These are phyloP conservation scores for Cyclopterus lumpus DNA, from an alignment of 2,797 vertebrate species.

Conservation along the genomic window DNA sequence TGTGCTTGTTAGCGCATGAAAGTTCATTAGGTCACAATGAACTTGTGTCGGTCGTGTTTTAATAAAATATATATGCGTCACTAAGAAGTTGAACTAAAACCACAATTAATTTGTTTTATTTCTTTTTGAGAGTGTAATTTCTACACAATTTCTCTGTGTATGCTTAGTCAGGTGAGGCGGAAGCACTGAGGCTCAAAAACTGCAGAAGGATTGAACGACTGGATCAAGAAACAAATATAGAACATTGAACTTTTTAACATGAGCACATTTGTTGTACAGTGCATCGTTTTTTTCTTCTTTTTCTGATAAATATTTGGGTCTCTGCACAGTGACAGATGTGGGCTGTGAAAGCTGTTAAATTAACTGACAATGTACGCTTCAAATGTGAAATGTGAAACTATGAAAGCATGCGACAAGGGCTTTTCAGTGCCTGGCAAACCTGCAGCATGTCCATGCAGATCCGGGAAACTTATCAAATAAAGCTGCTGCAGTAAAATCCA, in stretches of 20 bases:
- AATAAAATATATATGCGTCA: conserved; percentile 20
- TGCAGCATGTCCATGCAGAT: conserved; percentile 70
- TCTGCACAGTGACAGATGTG: conserved; percentile 56
- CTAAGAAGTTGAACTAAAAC: conserved; percentile 24
- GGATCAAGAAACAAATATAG: conserved; percentile 22
- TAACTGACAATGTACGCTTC: conserved; percentile 68
- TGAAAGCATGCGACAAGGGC: conserved; percentile 62
- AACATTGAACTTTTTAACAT: conserved; percentile 14
- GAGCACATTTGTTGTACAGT: conserved; percentile 28
- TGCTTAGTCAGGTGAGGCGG: not conserved
- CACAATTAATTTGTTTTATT: not conserved
- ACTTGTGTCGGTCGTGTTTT: conserved; percentile 17
- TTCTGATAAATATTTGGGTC: conserved; percentile 60
- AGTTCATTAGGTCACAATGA: conserved; percentile 38
- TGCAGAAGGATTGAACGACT: conserved; percentile 28
- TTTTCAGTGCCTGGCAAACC: conserved; percentile 70
- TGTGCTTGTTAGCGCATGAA: conserved; percentile 52
- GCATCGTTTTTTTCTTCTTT: conserved; percentile 39
- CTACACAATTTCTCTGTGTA: not conserved
- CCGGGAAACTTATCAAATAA: conserved; percentile 81
- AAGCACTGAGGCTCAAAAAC: conserved; percentile 3
- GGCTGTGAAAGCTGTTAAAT: conserved; percentile 62
- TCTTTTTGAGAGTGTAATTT: not conserved
- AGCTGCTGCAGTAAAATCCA: conserved; percentile 72
- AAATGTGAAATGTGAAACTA: conserved; percentile 70